These are phyloP conservation scores for Hemitrygon akajei DNA, from an alignment of 2,797 vertebrate species.

Conservation along the genomic window DNA sequence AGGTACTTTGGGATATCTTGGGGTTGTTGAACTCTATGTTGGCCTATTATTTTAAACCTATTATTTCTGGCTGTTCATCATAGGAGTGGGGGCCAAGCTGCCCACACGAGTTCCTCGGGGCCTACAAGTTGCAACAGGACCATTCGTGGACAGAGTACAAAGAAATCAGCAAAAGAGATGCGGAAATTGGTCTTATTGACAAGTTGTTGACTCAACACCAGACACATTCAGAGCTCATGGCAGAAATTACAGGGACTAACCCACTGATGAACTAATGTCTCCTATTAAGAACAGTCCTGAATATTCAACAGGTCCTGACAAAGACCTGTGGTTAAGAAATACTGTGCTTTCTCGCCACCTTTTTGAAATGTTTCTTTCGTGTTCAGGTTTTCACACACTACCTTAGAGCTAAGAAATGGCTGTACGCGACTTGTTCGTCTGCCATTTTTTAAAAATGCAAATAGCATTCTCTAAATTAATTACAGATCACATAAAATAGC, in stretches of 20 bases:
- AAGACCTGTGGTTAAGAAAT: background rate
- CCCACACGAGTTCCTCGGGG: constrained; percentile 73
- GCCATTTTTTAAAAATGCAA: background rate
- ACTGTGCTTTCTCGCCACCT: too few species aligned
- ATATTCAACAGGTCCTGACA: background rate
- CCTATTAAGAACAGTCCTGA: background rate
- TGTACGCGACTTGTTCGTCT: background rate
- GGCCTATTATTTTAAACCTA: background rate
- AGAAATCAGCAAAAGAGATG: constrained; percentile 70
- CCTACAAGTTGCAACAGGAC: constrained; percentile 85
- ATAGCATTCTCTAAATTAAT: background rate
- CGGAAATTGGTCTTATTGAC: constrained; percentile 70
- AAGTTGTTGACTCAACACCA: constrained; percentile 74
- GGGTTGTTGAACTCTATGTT: too few species aligned
- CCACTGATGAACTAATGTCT: constrained; percentile 48
- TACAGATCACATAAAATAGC: background rate
- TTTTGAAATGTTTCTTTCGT: background rate
- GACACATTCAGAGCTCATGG: constrained; percentile 57
- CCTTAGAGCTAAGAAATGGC: background rate
- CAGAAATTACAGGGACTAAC: constrained; percentile 71
- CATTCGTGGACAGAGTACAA: constrained; percentile 87
- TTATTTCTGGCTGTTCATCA: constrained; percentile 41
- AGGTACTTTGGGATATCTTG: background rate
- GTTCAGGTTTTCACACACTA: background rate
- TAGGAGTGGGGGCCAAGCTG: constrained; percentile 86